Percentiles rank a stretch among this genome's conserved stretches.
Evolutionary conservation across 2,888 invertebrate species (phyloP).

Genomic region (Hedya salicella): DNA sequence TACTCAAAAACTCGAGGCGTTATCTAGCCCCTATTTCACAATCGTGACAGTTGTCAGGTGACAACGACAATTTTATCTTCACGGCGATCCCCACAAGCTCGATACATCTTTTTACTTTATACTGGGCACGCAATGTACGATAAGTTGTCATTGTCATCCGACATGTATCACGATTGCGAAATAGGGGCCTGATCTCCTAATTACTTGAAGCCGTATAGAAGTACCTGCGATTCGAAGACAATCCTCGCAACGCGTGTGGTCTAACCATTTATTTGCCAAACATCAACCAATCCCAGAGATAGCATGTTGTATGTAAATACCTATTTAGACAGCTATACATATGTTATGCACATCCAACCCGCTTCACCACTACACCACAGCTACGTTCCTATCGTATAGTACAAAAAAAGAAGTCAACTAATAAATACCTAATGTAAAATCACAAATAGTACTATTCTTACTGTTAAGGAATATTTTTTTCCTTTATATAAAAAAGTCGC

Average conservation of each 20-base stretch:
- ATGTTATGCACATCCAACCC: slow-evolving; percentile 79
- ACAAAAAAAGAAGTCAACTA: slow-evolving; percentile 80
- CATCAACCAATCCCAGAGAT: slow-evolving; percentile 53
- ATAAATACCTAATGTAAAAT: slow-evolving; percentile 83
- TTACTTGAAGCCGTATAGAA: slow-evolving; percentile 49
- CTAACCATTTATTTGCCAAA: slow-evolving; percentile 75
- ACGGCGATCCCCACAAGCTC: no score
- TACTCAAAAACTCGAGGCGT: no score
- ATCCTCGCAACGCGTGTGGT: slow-evolving; percentile 71
- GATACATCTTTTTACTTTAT: no score
- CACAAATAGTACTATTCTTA: slow-evolving; percentile 86
- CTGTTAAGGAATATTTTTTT: slow-evolving; percentile 81
- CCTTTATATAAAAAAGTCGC: slow-evolving; percentile 85
- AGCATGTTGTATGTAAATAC: slow-evolving; percentile 32
- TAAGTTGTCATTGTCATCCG: no score
- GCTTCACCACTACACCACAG: slow-evolving; percentile 67
- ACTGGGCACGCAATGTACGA: no score
- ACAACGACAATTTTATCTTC: no score
- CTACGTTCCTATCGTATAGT: slow-evolving; percentile 69
- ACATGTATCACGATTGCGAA: no score
- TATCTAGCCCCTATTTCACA: no score
- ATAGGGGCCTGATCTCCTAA: slow-evolving; percentile 48
- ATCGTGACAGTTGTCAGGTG: no score
- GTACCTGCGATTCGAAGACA: slow-evolving; percentile 59
- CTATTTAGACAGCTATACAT: slow-evolving; percentile 42